A percentile compares a stretch with the other conserved stretches of the same genome.
Evolutionary conservation across 2,888 invertebrate species (phyloP).

Genomic region (Scaptomyza cyrtandrae): DNA sequence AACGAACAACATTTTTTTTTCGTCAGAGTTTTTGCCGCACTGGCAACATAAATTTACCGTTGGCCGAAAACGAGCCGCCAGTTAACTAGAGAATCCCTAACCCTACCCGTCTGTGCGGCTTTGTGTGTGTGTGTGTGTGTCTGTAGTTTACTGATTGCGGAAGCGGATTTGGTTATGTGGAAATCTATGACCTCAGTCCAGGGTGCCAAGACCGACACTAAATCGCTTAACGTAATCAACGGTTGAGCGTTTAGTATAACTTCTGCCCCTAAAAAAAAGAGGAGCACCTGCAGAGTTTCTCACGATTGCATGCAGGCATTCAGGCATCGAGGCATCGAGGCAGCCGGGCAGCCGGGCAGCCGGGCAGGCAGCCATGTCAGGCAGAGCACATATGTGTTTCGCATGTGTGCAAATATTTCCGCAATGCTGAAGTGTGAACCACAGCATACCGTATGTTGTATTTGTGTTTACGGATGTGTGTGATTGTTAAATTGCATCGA

Average conservation of each 20-base stretch:
- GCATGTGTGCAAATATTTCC: constrained; percentile 57
- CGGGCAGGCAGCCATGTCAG: constrained; percentile 19
- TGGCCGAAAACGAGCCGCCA: constrained; percentile 75
- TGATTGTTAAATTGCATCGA: constrained; percentile 50
- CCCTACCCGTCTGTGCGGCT: background rate
- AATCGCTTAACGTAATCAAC: constrained; percentile 75
- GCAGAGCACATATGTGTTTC: constrained; percentile 22
- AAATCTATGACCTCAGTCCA: constrained; percentile 62
- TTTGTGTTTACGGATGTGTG: constrained; percentile 18
- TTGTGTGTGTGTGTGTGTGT: constrained; percentile 10
- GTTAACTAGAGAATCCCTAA: constrained; percentile 63
- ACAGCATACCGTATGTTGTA: constrained; percentile 2
- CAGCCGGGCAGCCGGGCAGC: background rate
- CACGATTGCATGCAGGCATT: constrained; percentile 41
- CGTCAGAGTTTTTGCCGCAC: constrained; percentile 66
- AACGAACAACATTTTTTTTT: constrained; percentile 57
- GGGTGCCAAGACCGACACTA: constrained; percentile 49
- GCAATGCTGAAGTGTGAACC: constrained; percentile 56
- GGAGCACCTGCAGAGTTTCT: constrained; percentile 72
- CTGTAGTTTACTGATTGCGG: constrained; percentile 79
- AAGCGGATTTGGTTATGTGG: constrained; percentile 76
- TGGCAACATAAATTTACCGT: constrained; percentile 75
- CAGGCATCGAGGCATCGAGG: background rate
- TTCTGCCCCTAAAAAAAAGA: constrained; percentile 24
- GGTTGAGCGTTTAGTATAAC: constrained; percentile 37